Evolutionary conservation across 2,797 vertebrate genomes (phyloP).

Genomic region (Onychomys arenicola): DNA sequence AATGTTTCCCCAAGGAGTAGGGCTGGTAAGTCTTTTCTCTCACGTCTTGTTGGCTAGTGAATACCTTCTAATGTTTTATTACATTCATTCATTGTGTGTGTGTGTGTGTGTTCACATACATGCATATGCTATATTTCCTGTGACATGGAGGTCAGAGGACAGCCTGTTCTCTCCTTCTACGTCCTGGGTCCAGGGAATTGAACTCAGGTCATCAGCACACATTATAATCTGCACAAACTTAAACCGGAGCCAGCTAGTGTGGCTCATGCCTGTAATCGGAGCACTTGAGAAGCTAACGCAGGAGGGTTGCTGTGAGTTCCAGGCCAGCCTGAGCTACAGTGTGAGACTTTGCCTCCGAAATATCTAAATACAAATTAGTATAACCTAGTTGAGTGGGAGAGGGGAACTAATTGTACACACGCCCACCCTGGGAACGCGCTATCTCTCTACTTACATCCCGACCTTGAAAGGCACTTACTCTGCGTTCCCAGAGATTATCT

Average conservation of each 20-base stretch:
- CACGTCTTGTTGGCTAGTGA: neutral
- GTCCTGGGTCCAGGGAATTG: neutral
- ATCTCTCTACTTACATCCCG: neutral
- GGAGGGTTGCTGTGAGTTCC: neutral
- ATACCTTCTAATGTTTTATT: neutral
- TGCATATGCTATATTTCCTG: neutral
- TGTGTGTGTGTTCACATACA: neutral
- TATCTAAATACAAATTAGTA: neutral
- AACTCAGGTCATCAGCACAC: neutral
- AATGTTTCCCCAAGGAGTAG: neutral
- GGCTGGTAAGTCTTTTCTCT: neutral
- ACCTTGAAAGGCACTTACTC: conserved; percentile 60
- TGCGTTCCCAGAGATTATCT: conserved; percentile 51
- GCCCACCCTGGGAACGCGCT: neutral
- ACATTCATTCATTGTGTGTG: neutral
- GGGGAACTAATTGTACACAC: neutral
- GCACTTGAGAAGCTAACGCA: neutral
- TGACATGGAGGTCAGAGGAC: neutral
- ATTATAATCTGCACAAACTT: neutral
- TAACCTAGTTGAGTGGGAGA: neutral
- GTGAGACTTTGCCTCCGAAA: neutral
- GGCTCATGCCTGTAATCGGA: neutral
- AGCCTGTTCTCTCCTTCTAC: neutral
- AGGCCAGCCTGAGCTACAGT: neutral
- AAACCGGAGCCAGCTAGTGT: neutral